A percentile compares a stretch with the other conserved stretches of the same genome.
Evolutionary conservation across 2,113 vertebrate species (phyloP).

Genomic region (Galemys pyrenaicus): DNA sequence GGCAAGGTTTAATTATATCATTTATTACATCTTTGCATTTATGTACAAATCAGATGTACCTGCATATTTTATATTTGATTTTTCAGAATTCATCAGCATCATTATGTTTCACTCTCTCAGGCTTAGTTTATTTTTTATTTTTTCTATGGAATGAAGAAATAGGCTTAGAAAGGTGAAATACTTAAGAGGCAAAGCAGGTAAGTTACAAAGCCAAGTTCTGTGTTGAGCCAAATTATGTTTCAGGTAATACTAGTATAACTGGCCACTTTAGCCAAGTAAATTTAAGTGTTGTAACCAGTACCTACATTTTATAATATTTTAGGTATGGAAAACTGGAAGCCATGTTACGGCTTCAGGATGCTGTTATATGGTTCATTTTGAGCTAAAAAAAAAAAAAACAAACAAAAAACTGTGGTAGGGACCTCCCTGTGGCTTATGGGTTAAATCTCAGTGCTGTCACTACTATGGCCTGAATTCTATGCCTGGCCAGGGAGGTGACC

Average conservation of each 20-base stretch:
- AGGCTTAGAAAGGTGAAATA: not conserved
- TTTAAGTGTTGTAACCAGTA: not conserved
- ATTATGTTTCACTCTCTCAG: not conserved
- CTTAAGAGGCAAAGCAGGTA: not conserved
- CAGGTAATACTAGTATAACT: not conserved
- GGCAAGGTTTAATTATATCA: not conserved
- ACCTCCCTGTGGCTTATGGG: too few relatives aligned
- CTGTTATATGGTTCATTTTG: not conserved
- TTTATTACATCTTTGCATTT: not conserved
- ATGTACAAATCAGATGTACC: not conserved
- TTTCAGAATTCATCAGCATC: not conserved
- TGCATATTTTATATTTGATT: not conserved
- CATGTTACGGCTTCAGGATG: not conserved
- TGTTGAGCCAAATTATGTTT: not conserved
- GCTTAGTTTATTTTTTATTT: not conserved
- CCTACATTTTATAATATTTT: not conserved
- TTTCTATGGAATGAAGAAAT: not conserved
- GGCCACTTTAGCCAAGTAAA: not conserved
- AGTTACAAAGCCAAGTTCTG: conserved; percentile 3
- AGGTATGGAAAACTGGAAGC: not conserved
- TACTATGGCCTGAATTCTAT: too few relatives aligned
- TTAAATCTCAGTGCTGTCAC: too few relatives aligned
- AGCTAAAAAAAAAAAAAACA: not conserved
- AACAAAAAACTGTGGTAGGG: too few relatives aligned
- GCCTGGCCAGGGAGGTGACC: too few relatives aligned